These are phyloP conservation scores for Clunio marinus DNA, from an alignment of 2,888 invertebrate genomes.

Conservation along the genomic window DNA sequence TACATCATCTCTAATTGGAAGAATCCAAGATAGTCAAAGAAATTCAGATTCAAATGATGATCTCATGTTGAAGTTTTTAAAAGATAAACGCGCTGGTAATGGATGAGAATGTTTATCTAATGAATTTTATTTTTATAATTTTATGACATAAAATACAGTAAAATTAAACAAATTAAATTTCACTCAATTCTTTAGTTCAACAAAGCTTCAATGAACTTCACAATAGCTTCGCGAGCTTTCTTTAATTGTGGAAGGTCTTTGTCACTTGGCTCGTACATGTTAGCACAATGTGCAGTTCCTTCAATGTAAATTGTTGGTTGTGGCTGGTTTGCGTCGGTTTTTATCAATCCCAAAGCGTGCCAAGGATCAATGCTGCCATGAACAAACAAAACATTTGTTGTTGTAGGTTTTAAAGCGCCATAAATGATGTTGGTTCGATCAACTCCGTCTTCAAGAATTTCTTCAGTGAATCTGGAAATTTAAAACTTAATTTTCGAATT, in stretches of 20 bases:
- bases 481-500: too few species aligned
- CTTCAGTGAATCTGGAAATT: conserved; percentile 60
- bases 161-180: too few species aligned
- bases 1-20: background rate
- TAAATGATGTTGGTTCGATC: conserved; percentile 73
- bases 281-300: conserved; percentile 91
- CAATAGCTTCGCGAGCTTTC: conserved; percentile 63
- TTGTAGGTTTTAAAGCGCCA: conserved; percentile 67
- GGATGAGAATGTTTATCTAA: background rate
- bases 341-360: conserved; percentile 73
- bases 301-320: conserved; percentile 70
- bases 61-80: background rate
- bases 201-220: conserved; percentile 59
- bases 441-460: conserved; percentile 60
- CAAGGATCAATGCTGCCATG: conserved; percentile 88
- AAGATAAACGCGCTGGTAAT: background rate
- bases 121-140: too few species aligned
- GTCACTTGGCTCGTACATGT: conserved; percentile 76
- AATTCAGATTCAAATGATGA: background rate
- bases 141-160: too few species aligned
- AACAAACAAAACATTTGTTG: conserved; percentile 72
- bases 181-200: conserved; percentile 41
- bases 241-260: conserved; percentile 64
- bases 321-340: conserved; percentile 47
- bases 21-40: background rate